Base-by-base conservation (phyloP, 2,797 vertebrate genomes). In the Typhlichthys subterraneus region DNA sequence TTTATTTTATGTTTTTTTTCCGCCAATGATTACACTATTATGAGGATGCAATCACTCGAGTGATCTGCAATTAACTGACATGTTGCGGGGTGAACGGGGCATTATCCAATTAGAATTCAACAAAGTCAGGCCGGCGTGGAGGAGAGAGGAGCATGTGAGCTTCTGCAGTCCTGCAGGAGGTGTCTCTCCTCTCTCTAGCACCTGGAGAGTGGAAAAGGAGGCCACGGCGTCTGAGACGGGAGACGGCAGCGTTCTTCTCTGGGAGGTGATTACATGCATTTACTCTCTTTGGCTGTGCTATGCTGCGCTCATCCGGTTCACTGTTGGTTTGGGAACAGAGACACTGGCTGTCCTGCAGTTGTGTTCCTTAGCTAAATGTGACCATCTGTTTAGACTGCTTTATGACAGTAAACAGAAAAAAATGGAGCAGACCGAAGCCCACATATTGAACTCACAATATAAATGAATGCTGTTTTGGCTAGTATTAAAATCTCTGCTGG, bases 401-500 rank as follows among this genome's bases (percentile, higher is more conserved):
- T 51, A 60, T 65, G 75, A 85, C 65, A 70, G 57, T 61, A 67
- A 86, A 76, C 61, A 61, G 33, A 67, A 47, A 66, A 76, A 66
- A 47, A 42, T 69, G 55, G 67, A 81, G 67, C 79, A 75, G 75
- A 72, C 76, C 79, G 65, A 63, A 81, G 82, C 77, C 76, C 23
- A 29, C 23, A 29, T 29, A 29, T 29, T 29, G 23, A 29, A 29
- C 23, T 29, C 4, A 29, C 23, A 29, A 29, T 29, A 29, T 4
- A 29, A 29, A 29, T 29, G 23, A 29, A 4, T 29, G 23, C 23
- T 29, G 23, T 71, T 61, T 73, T 83, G 82, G 38, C 38, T 2
- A 42, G 38, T 10, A 79, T 51, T 62, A 69, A 69, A 88, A 84
- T 81, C 65, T 66, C 38, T 42, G 38, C 38, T 8, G 38, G 9